phyloP scores from a whole-genome alignment of 2,797 vertebrate genomes.

The Coendou prehensilis region DNA sequence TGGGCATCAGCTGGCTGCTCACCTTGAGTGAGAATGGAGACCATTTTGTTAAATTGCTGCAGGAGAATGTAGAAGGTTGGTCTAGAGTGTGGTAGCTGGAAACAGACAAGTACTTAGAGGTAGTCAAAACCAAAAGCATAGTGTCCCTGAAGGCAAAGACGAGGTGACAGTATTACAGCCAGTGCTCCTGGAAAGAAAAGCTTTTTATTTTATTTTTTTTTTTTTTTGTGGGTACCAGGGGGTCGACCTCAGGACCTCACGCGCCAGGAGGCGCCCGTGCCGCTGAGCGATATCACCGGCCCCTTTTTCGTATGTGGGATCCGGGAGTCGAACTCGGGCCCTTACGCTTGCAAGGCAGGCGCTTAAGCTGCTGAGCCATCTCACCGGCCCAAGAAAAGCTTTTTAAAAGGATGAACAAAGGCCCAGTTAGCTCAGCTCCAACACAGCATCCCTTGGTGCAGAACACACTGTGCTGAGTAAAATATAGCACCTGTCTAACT shows the following conservation, averaged over 20 bases:
- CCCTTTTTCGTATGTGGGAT: too few relatives aligned
- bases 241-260: too few relatives aligned
- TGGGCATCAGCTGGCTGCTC: neutral
- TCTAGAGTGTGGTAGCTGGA: neutral
- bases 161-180: too few relatives aligned
- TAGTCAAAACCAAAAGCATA: neutral
- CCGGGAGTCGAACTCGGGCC: too few relatives aligned
- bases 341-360: too few relatives aligned
- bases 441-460: neutral
- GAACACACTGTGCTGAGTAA: neutral
- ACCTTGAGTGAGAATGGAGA: neutral
- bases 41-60: conserved; percentile 1
- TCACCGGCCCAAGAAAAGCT: neutral
- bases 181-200: neutral
- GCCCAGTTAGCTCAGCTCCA: neutral
- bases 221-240: too few relatives aligned
- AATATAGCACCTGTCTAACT: neutral
- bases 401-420: neutral
- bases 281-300: too few relatives aligned
- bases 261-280: too few relatives aligned
- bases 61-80: neutral
- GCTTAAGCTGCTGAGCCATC: too few relatives aligned
- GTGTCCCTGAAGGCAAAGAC: neutral
- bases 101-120: neutral
- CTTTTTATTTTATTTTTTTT: too few relatives aligned